A percentile compares a stretch with the other conserved stretches of the same genome.
Conservation (phyloP, 2,113 vertebrate genomes). For the Pollimyrus isidori region DNA sequence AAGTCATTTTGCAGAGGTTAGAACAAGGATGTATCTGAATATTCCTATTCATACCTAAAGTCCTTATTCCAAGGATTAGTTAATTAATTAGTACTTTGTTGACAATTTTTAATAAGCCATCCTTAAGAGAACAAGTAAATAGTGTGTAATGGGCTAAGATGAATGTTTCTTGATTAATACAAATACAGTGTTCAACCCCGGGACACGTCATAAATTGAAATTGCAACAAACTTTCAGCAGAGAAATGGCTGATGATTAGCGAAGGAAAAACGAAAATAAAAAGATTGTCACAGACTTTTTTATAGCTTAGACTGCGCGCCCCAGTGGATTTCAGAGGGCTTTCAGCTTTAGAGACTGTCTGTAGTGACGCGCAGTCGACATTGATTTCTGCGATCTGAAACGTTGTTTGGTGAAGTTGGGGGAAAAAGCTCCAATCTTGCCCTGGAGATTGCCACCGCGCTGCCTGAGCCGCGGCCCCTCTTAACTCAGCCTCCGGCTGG, state of each 20-base stretch:
- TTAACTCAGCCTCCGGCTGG: conserved; percentile 57
- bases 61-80: background rate
- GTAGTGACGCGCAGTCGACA: background rate
- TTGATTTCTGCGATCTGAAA: conserved; percentile 4
- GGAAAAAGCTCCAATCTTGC: conserved; percentile 49
- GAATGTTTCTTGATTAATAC: background rate
- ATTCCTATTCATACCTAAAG: background rate
- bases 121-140: background rate
- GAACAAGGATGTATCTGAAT: background rate
- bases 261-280: background rate
- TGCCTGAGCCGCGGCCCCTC: background rate
- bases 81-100: background rate
- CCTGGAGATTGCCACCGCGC: conserved; percentile 48
- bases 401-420: conserved; percentile 39
- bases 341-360: background rate
- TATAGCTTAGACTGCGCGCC: background rate
- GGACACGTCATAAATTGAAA: background rate
- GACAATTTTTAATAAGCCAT: background rate
- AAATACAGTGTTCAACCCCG: background rate
- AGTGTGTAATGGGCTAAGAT: background rate
- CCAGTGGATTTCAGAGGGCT: background rate
- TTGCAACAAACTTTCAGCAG: background rate
- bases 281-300: background rate
- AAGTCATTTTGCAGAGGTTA: background rate
- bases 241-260: background rate